phyloP scores from a whole-genome alignment of 2,888 invertebrate genomes.

The Tromatobia lineatoria region DNA sequence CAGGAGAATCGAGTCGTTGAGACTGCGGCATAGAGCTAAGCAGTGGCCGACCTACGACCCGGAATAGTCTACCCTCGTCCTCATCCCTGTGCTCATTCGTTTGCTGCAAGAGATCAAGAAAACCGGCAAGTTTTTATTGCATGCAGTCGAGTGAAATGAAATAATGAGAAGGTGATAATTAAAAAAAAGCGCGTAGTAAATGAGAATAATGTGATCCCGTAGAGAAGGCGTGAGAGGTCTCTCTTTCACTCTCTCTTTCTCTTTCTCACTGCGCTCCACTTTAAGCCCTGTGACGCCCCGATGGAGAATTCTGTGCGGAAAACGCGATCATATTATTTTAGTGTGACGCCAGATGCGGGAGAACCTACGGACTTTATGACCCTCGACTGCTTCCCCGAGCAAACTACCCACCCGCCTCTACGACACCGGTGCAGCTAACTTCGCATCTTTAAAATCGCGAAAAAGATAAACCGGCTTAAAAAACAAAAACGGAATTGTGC shows the following conservation, averaged over 20 bases:
- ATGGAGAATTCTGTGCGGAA: slow-evolving; percentile 16
- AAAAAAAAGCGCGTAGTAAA: slow-evolving; percentile 27
- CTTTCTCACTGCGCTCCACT: neutral
- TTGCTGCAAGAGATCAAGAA: slow-evolving; percentile 53
- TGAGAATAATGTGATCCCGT: slow-evolving; percentile 63
- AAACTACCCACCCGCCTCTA: neutral
- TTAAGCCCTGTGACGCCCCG: neutral
- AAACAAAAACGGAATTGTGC: too few relatives aligned
- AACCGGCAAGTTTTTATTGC: slow-evolving; percentile 69
- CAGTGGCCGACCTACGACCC: slow-evolving; percentile 4
- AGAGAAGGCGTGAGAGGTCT: neutral
- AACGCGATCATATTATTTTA: slow-evolving; percentile 54
- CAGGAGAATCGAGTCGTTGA: slow-evolving; percentile 51
- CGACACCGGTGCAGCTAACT: neutral
- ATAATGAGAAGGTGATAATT: slow-evolving; percentile 73
- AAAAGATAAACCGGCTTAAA: neutral
- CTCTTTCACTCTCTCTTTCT: too few relatives aligned
- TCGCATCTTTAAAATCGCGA: slow-evolving; percentile 19
- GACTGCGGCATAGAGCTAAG: slow-evolving; percentile 42
- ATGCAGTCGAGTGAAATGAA: slow-evolving; percentile 75
- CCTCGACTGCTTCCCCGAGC: slow-evolving; percentile 47
- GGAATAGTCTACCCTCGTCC: slow-evolving; percentile 4
- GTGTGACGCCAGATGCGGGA: slow-evolving; percentile 44
- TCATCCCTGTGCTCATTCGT: neutral
- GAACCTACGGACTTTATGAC: slow-evolving; percentile 44